Conservation (phyloP, 1,140 invertebrate genomes). For the Scaptomyza pallida region DNA sequence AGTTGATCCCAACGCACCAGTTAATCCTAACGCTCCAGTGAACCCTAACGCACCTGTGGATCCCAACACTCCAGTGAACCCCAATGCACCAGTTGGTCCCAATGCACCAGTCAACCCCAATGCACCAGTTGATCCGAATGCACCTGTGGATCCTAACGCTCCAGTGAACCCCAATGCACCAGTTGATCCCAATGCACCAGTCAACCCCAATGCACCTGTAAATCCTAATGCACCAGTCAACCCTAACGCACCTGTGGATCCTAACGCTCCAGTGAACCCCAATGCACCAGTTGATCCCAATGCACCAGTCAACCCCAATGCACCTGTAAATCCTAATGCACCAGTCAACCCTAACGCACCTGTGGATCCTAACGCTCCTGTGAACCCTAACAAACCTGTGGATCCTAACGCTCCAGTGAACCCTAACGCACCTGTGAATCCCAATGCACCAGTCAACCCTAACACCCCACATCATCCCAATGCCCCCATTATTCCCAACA, state of each 20-base stretch:
- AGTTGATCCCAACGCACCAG: not conserved
- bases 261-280: conserved; percentile 6
- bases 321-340: conserved; percentile 1
- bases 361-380: not conserved
- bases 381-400: not conserved
- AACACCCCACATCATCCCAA: too few relatives aligned
- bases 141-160: not conserved
- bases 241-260: not conserved
- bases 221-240: not conserved
- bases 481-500: too few relatives aligned
- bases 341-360: conserved; percentile 1
- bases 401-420: not conserved
- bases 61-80: not conserved
- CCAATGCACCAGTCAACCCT: not conserved
- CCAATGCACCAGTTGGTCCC: not conserved
- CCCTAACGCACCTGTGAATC: not conserved
- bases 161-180: not conserved
- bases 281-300: not conserved
- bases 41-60: not conserved
- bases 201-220: not conserved
- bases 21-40: not conserved
- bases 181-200: not conserved
- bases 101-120: not conserved
- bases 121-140: not conserved
- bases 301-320: not conserved